Evolutionary conservation across 2,113 vertebrate species (phyloP).

Genomic region (Chiloscyllium plagiosum): DNA sequence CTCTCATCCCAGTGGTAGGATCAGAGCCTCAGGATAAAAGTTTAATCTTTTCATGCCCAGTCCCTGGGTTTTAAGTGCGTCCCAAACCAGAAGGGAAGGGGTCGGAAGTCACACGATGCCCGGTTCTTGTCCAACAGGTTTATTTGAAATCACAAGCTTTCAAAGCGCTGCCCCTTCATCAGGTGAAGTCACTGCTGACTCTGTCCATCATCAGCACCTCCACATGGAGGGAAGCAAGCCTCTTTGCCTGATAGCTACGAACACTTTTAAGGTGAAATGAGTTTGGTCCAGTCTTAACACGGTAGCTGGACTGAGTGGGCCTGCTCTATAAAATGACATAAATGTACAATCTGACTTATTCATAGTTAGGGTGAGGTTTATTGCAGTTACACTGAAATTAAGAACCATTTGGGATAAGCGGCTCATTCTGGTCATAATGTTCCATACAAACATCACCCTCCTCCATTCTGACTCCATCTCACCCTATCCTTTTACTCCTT

Average conservation of each 20-base stretch:
- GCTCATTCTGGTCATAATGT: not conserved
- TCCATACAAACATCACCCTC: not conserved
- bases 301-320: not conserved
- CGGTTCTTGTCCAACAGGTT: too few species aligned
- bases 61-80: not conserved
- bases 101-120: too few species aligned
- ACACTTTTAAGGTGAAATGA: not conserved
- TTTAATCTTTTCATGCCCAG: not conserved
- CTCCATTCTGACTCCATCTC: not conserved
- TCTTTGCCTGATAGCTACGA: not conserved
- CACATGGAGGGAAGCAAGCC: not conserved
- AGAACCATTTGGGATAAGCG: not conserved
- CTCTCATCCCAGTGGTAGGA: not conserved
- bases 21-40: not conserved
- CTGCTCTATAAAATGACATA: not conserved
- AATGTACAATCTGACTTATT: not conserved
- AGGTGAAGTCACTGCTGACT: too few species aligned
- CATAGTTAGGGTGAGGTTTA: not conserved
- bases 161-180: too few species aligned
- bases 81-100: not conserved
- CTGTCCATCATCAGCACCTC: too few species aligned
- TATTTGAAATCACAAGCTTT: too few species aligned
- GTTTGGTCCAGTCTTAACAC: not conserved
- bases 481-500: not conserved
- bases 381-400: not conserved